Evolutionary conservation across 2,113 vertebrate species (phyloP).

Genomic region (Nipponia nippon): DNA sequence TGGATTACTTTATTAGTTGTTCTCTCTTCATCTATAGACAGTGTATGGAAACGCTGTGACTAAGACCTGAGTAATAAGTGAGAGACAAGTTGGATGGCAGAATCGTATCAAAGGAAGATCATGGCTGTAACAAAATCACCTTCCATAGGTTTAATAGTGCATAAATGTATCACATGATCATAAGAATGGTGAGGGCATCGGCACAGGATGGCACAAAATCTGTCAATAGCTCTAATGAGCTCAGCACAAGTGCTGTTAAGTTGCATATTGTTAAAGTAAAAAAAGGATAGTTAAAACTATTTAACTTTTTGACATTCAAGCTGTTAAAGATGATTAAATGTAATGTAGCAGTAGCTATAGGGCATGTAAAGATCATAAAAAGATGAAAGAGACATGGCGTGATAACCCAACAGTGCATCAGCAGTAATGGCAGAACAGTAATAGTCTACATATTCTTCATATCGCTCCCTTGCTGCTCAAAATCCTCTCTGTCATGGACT

Average conservation of each 20-base stretch:
- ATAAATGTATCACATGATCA: background rate
- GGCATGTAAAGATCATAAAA: conserved; percentile 58
- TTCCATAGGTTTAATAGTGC: background rate
- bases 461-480: conserved; percentile 35
- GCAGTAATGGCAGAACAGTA: conserved; percentile 39
- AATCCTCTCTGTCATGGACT: conserved; percentile 24
- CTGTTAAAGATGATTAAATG: conserved; percentile 64
- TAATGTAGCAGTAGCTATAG: conserved; percentile 44
- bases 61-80: background rate
- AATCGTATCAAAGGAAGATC: background rate
- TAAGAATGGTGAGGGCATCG: background rate
- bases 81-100: background rate
- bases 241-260: background rate
- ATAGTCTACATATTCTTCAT: conserved; percentile 40
- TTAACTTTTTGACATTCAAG: conserved; percentile 65
- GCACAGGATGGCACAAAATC: background rate
- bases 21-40: background rate
- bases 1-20: background rate
- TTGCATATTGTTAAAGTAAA: conserved; percentile 41
- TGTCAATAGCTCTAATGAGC: conserved; percentile 7
- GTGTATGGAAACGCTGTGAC: background rate
- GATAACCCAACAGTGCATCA: conserved; percentile 59
- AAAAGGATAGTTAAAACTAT: conserved; percentile 50
- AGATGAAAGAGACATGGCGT: conserved; percentile 27
- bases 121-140: background rate